Conservation (phyloP, 2,113 vertebrate species). For the Nothoprocta pentlandii region DNA sequence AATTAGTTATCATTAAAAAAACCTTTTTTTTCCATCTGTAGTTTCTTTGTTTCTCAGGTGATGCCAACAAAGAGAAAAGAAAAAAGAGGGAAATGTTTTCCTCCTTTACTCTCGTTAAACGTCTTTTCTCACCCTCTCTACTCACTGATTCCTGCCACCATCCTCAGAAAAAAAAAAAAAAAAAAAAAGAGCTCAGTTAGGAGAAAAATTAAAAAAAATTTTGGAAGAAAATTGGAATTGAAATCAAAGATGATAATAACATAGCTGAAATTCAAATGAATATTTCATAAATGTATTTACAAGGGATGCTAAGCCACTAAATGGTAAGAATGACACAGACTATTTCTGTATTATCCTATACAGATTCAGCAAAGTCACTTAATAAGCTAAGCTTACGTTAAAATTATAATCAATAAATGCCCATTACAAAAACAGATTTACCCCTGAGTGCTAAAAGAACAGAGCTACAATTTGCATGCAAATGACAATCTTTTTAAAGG, state of each 20-base stretch:
- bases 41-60: background rate
- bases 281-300: constrained; percentile 76
- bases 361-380: constrained; percentile 50
- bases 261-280: constrained; percentile 67
- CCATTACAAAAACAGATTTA: constrained; percentile 28
- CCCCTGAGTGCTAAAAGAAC: constrained; percentile 14
- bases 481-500: background rate
- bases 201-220: constrained; percentile 43
- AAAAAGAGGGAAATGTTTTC: background rate
- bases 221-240: constrained; percentile 61
- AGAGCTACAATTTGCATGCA: constrained; percentile 37
- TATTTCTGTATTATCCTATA: constrained; percentile 30
- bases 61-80: background rate
- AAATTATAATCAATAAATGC: constrained; percentile 71
- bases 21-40: background rate
- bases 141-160: background rate
- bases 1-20: background rate
- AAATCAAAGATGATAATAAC: constrained; percentile 63
- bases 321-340: constrained; percentile 41
- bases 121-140: background rate
- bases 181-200: constrained; percentile 1
- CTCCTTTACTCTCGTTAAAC: background rate
- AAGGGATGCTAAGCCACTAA: constrained; percentile 58
- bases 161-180: background rate
- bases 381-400: constrained; percentile 57